Evolutionary conservation across 2,888 invertebrate species (phyloP), one percentile per base, ranked within the genome.

Genomic region (Auanema sp.): DNA sequence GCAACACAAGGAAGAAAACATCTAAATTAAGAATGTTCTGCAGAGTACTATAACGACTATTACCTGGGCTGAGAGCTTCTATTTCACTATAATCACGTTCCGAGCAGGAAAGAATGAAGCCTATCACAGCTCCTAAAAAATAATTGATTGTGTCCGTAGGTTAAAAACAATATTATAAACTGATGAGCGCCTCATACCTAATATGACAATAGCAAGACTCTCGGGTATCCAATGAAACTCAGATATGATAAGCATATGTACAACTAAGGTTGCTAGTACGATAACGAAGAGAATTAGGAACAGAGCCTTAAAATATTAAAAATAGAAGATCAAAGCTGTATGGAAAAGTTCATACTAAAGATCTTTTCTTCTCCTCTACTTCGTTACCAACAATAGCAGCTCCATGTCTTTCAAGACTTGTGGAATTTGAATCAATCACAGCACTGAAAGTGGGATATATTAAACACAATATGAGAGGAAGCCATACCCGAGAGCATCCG

Each of bases 161-260:
- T 58, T 51, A n/a, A n/a, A n/a, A n/a, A n/a, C n/a, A n/a, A n/a
- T n/a, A n/a, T n/a, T n/a, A n/a, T n/a, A n/a, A n/a, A n/a, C n/a
- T n/a, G n/a, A n/a, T n/a, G n/a, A n/a, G 8, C 33, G 33, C 33
- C 8, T 33, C 84, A 77, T 77, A 87, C 88, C 88, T 18, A 98
- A 87, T 81, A 96, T 91, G 21, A 98, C 94, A 70, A 97, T 92
- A 5, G 95, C 96, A 60, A 98, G 91, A 85, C 94, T 95, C 85
- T 98, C 98, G 0, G 98, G 98, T 42, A 98, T 88, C 85, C 94
- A 98, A 76, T 94, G 92, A 83, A 97, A 92, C 76, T 94, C 92
- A 12, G 93, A 94, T 85, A 93, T 91, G 25, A 98, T 88, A 90
- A 98, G 91, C 4, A 92, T 88, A 84, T 98, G 97, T 73, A 97